Evolutionary conservation across 2,797 vertebrate genomes (phyloP), one percentile per base, ranked within the genome.

Genomic region (Nannoperca australis): DNA sequence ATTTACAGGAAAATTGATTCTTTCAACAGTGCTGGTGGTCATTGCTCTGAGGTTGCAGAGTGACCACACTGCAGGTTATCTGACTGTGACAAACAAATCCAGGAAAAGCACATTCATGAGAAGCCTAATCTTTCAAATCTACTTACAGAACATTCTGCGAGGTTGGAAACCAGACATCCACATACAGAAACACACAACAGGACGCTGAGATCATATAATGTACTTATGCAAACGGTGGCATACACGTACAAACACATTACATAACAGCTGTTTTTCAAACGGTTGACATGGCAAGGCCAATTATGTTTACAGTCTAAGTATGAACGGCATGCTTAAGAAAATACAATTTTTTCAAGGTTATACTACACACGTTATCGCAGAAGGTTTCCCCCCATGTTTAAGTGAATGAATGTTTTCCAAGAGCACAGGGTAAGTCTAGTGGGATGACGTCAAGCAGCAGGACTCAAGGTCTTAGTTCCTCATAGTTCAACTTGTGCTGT

Each of bases 21-120:
- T 84, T 73, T 60, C 50, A 69, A 78, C 47, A 9, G 53, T 2
- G 56, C 58, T 56, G 54, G 56, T 70, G 77, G 83, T 76, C 70
- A 62, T 80, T 79, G 72, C 49, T 70, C 44, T 18, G 65, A 68
- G 74, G 58, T 50, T 76, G 38, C n/a, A 76, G 42, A 24, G 32
- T 27, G 9, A 38, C 54, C 72, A 59, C 1, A 22, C 60, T 70
- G 70, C 79, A 92, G 90, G 86, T 92, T 94, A 92, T 93, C 92
- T 90, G 89, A 91, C 89, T 85, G 74, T 54, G 12, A 83, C 87
- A 81, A 91, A 93, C 92, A 94, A 93, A 94, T 93, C 91, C 94
- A 89, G 93, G 91, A 93, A 94, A 94, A 90, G 87, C 78, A 38
- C 88, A 92, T 92, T 93, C 89, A 92, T 79, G 72, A 86, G 83